Evolutionary conservation across 2,113 vertebrate species (phyloP), one percentile per base, ranked within the genome.

Genomic region (Myrmophylax atrothorax): DNA sequence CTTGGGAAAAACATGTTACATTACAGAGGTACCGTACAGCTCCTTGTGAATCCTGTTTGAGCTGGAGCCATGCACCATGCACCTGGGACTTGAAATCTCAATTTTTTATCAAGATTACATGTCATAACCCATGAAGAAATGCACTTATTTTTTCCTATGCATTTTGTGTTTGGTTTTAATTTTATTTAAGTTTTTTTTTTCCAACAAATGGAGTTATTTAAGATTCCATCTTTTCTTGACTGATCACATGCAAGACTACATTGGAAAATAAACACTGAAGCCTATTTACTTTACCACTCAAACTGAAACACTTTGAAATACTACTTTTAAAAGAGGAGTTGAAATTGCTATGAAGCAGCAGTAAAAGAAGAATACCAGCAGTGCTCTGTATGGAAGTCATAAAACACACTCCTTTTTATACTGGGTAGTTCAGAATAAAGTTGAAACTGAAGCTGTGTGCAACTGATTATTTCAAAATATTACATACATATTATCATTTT

Each of bases 401-500:
- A 95, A 90, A 94, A 55, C 15, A 69, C 16, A 50, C 50, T 89
- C 16, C 49, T 88, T 88, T 69, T 56, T 82, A 14, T 14, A 59
- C 28, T 64, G 35, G 11, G 17, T 62, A 73, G 35, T 18, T 89
- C 58, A 70, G 76, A 85, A 64, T 18, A 73, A 94, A 81, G 9
- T 40, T 92, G 74, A 47, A 92, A 86, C 74, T 40, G 31, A 90
- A 88, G 5, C 7, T 38, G 3, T 26, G 23, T 68, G 37, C 14
- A 70, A 37, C 1, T 46, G 24, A 81, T 44, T 69, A 81, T 84
- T 91, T 93, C 77, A 89, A 93, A 95, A 82, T 86, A 90, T 87
- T 85, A 53, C 29, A 47, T 62, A 64, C 1, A 9, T 20, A 35
- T 49, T 91, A 49, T 55, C 37, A 72, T 85, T 87, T 92, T 80